These are phyloP conservation scores for Lissocephala sabroskyi DNA, from an alignment of 2,888 invertebrate genomes.

Conservation along the genomic window DNA sequence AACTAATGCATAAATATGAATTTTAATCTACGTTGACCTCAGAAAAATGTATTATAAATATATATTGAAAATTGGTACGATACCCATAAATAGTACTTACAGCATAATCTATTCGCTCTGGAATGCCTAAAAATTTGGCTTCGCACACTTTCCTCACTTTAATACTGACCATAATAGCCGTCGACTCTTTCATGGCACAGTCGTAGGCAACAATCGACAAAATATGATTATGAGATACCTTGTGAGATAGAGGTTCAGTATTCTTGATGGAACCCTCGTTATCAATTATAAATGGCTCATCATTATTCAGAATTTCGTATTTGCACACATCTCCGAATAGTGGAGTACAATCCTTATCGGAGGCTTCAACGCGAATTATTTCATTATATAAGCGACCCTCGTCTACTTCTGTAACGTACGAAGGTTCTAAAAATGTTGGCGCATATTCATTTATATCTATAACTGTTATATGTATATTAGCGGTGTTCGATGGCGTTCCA, in stretches of 20 bases:
- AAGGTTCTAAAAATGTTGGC: constrained; percentile 91
- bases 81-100: constrained; percentile 40
- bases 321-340: constrained; percentile 96
- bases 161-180: constrained; percentile 96
- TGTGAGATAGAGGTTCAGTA: constrained; percentile 93
- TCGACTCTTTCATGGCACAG: constrained; percentile 95
- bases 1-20: too few relatives aligned
- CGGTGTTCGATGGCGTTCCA: constrained; percentile 89
- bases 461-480: constrained; percentile 94
- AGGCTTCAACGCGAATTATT: constrained; percentile 91
- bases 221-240: constrained; percentile 95
- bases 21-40: too few relatives aligned
- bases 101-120: constrained; percentile 71
- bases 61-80: not conserved
- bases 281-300: constrained; percentile 92
- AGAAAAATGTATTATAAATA: too few relatives aligned
- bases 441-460: constrained; percentile 97
- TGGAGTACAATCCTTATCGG: constrained; percentile 95
- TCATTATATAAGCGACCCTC: constrained; percentile 93
- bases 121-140: constrained; percentile 83
- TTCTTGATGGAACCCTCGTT: constrained; percentile 95
- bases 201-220: constrained; percentile 97
- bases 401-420: constrained; percentile 89
- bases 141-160: constrained; percentile 89
- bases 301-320: constrained; percentile 94